Base-by-base conservation (phyloP, 2,113 vertebrate genomes). In the Xenopus tropicalis region DNA sequence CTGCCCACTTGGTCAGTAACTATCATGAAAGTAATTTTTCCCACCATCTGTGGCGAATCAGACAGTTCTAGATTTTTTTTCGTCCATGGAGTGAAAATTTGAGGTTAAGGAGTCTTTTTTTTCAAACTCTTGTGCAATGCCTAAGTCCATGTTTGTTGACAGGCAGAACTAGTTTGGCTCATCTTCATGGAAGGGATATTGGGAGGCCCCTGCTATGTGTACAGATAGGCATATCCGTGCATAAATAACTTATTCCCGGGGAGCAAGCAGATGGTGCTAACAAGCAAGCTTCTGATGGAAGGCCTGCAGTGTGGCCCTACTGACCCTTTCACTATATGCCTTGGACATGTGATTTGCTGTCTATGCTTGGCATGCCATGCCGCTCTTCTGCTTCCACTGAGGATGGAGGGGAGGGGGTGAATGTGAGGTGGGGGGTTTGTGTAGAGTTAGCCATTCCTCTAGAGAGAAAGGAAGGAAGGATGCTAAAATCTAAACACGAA, bases 291-390 rank as follows among this genome's bases (percentile, higher is more conserved):
- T 87, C 85, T 87, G 80, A 90, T 79, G 91, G 88, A 90, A 93
- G 92, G 86, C 93, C 90, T 96, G 95, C 86, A 88, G 79, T 68
- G 81, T 94, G 95, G 90, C 95, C 89, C 91, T 79, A 74, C 82
- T 82, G 93, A 91, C 89, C 90, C 80, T 19, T 75, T 61, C 17
- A 81, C 22, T 54, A 10, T 59, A 78, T 77, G 81, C 72, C 83
- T 82, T 86, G 88, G 93, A 90, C 78, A 22, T 80, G 76, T 66
- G 80, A 84, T 77, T 83, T 82, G 80, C 86, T 79, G 44, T 82
- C 85, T 88, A 86, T 86, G 81, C 86, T 86, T 88, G 87, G 81
- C 85, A 83, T 82, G 24, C 78, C 74, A 80, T 48, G 62, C 54
- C 54, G 72, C 62, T 20, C 77, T 61, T 8, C 79, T 82, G 78